These are phyloP conservation scores for Petrophora chlorosata DNA, from an alignment of 2,888 invertebrate genomes.

Conservation along the genomic window DNA sequence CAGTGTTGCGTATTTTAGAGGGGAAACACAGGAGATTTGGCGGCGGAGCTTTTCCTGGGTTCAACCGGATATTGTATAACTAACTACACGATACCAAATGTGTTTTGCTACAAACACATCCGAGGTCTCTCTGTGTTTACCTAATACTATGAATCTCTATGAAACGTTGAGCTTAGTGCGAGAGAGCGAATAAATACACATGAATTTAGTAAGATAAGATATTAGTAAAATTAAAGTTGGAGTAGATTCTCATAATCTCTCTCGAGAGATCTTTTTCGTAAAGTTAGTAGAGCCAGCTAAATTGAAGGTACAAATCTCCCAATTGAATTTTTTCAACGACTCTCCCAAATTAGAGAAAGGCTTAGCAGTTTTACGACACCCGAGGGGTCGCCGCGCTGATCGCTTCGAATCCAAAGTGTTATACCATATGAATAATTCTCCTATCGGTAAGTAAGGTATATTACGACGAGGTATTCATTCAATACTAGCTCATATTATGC, in stretches of 20 bases:
- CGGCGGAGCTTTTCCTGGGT: constrained; percentile 57
- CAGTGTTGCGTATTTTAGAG: constrained; percentile 54
- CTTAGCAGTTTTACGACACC: constrained; percentile 72
- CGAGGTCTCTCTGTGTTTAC: constrained; percentile 55
- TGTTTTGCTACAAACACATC: constrained; percentile 67
- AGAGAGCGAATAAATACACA: background rate
- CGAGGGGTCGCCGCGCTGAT: constrained; percentile 63
- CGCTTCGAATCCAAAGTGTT: constrained; percentile 75
- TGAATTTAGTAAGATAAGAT: too few species aligned
- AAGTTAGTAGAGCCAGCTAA: constrained; percentile 6
- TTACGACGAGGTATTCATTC: constrained; percentile 56
- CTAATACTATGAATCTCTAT: background rate
- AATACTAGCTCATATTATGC: constrained; percentile 48
- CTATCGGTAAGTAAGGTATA: constrained; percentile 59
- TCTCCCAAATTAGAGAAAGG: constrained; percentile 72
- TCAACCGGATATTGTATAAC: constrained; percentile 63
- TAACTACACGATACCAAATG: constrained; percentile 68
- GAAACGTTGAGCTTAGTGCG: background rate
- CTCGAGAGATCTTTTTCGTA: constrained; percentile 1
- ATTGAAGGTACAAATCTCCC: constrained; percentile 52
- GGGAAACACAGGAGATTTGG: constrained; percentile 62
- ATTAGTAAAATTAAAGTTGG: background rate
- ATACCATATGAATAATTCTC: constrained; percentile 73
- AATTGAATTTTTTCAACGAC: constrained; percentile 74
- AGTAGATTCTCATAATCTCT: too few species aligned